Evolutionary conservation across 2,888 invertebrate genomes (phyloP), one percentile per base, ranked within the genome.

Genomic region (Blastobasis lacticolella): DNA sequence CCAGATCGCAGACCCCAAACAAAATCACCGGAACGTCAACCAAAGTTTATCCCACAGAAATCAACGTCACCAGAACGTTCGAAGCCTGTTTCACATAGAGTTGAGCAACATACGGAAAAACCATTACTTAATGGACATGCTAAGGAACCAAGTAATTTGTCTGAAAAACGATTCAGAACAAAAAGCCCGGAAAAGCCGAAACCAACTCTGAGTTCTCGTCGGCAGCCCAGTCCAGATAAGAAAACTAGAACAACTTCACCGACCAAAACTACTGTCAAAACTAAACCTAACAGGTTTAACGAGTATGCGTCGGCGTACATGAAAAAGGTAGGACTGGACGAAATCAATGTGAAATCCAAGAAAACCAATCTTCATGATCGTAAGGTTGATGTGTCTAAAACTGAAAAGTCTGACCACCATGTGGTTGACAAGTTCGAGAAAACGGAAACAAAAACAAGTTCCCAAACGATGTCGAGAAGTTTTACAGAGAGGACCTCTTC

Each of bases 301-400:
- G 88, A 89, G 56, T 88, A 88, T 45, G 86, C 88, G 5, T 73
- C 85, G 5, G 89, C 89, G 43, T 88, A 89, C 53, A 84, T 89
- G 80, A 89, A 85, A 54, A 88, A 85, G 62, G 81, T 87, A 1
- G 85, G 88, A 2, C 61, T 85, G 1, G 80, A 73, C 52, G 83
- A 84, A 38, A 58, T 67, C 5, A 78, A 81, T 5, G 57, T 70
- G 0, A 80, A 72, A 57, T 59, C 71, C 8, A 58, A 71, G 3
- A 77, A 78, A 23, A 54, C 62, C 4, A 78, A 73, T 59, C 60
- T 58, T 4, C 81, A 73, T 48, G 76, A 69, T 54, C 54, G 58
- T 8, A 67, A 73, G 38, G 58, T 63, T 41, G 71, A 71, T 49
- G 67, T 73, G 46, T 65, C 71, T 41, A 64, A 67, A 57, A 48